Percentiles rank a stretch among this genome's conserved stretches.
phyloP scores from a whole-genome alignment of 2,113 vertebrate species.

The Eulacestoma nigropectus region DNA sequence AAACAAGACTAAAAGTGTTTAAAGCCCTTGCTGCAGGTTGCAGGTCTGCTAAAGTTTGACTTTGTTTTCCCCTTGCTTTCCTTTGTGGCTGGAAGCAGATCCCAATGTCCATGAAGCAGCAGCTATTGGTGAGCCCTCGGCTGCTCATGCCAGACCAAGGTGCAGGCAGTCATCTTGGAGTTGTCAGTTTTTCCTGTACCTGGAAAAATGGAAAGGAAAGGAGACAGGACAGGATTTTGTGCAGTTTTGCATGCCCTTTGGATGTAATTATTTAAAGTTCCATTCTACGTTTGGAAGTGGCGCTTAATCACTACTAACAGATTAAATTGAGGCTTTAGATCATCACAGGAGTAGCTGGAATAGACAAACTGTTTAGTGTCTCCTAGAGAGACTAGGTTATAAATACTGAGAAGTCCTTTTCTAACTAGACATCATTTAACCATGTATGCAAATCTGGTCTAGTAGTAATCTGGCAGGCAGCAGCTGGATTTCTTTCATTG shows the following conservation, averaged over 20 bases:
- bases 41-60: background rate
- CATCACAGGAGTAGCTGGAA: background rate
- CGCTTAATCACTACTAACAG: background rate
- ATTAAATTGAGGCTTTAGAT: background rate
- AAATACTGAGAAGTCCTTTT: background rate
- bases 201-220: background rate
- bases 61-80: background rate
- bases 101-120: background rate
- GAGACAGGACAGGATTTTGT: background rate
- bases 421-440: background rate
- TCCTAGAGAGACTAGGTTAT: background rate
- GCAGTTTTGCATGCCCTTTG: background rate
- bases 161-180: background rate
- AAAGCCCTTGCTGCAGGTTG: background rate
- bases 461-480: background rate
- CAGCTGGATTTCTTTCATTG: background rate
- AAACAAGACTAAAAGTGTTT: background rate
- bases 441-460: background rate
- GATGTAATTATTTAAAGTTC: background rate
- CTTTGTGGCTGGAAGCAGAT: background rate
- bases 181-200: background rate
- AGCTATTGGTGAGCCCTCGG: accelerated
- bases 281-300: background rate
- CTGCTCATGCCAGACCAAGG: background rate
- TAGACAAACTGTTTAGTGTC: background rate